Evolutionary conservation across 1,140 invertebrate species (phyloP).

Genomic region (Drosophila kurseongensis): DNA sequence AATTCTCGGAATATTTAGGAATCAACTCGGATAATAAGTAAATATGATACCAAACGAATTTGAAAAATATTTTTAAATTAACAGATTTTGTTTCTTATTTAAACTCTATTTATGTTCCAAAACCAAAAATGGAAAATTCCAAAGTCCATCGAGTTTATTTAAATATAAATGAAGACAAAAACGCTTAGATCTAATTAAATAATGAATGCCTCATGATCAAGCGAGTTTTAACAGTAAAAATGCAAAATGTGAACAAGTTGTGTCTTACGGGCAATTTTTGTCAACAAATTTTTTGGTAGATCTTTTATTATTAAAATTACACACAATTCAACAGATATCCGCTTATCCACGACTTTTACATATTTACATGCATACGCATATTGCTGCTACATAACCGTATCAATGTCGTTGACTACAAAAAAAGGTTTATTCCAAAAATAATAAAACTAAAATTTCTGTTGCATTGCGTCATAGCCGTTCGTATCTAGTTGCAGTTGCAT

Average conservation of each 20-base stretch:
- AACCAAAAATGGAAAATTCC: not conserved
- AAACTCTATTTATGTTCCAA: too few species aligned
- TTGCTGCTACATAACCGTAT: constrained; percentile 3
- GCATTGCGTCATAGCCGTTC: constrained; percentile 36
- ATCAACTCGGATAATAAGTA: not conserved
- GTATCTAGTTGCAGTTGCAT: constrained; percentile 32
- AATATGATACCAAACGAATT: too few species aligned
- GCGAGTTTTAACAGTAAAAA: constrained; percentile 16
- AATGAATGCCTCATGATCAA: not conserved
- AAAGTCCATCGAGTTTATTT: not conserved
- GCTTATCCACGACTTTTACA: constrained; percentile 9
- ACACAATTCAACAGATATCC: constrained; percentile 16
- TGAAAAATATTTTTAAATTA: too few species aligned
- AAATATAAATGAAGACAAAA: constrained; percentile 7
- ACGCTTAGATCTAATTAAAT: constrained; percentile 25
- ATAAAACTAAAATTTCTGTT: constrained; percentile 69
- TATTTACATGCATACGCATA: constrained; percentile 26
- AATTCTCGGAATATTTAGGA: not conserved
- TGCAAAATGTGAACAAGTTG: constrained; percentile 5
- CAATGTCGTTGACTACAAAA: constrained; percentile 37
- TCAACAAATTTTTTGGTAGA: not conserved
- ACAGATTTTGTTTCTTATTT: not conserved
- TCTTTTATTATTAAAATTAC: constrained; percentile 23
- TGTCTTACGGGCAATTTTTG: not conserved
- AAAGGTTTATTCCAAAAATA: constrained; percentile 69